Base-by-base conservation (phyloP, 2,797 vertebrate genomes). In the Molossus molossus region DNA sequence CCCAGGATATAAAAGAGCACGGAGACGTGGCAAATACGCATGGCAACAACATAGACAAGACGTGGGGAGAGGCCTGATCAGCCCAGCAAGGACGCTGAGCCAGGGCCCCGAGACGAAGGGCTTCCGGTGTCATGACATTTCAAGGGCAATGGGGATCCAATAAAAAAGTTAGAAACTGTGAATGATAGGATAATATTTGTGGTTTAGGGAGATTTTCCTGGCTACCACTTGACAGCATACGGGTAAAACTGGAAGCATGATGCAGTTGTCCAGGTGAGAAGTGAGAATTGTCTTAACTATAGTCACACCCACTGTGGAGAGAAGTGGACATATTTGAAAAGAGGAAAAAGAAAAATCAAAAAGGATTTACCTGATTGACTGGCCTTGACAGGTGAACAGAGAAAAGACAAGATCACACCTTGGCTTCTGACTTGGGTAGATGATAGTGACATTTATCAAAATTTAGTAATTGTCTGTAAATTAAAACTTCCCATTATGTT, bases 401-500 rank as follows among this genome's bases (percentile, higher is more conserved):
- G 67, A 72, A 90, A 37, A 67, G 33, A 67, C 3, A 50, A 65
- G 53, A 9, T 8, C 6, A 50, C 48, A 40, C 15, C 17, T 90
- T 53, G 14, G 11, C 29, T 62, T 92, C 48, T 58, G 23, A 57
- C 64, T 37, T 75, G 25, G 21, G 20, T 20, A 82, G 37, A 69
- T n/a, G 25, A 48, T 2, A 58, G 3, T 29, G 11, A 20, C 27
- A 10, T n/a, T 93, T 75, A 40, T 37, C 72, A 76, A 96, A 91
- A 33, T 65, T 91, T 48, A 76, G 85, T 84, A 92, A 91, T 11
- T 29, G 18, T 45, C 33, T 91, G 72, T 69, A 87, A 70, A 79
- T 57, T 90, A 65, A 83, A 55, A 40, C 8, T 87, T 85, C 45
- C 73, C 65, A 64, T 80, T 27, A 8, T 15, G 58, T 90, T 82